These are phyloP conservation scores for Pseudomyrmex cubaensis DNA, from an alignment of 1,140 invertebrate species.

Conservation along the genomic window DNA sequence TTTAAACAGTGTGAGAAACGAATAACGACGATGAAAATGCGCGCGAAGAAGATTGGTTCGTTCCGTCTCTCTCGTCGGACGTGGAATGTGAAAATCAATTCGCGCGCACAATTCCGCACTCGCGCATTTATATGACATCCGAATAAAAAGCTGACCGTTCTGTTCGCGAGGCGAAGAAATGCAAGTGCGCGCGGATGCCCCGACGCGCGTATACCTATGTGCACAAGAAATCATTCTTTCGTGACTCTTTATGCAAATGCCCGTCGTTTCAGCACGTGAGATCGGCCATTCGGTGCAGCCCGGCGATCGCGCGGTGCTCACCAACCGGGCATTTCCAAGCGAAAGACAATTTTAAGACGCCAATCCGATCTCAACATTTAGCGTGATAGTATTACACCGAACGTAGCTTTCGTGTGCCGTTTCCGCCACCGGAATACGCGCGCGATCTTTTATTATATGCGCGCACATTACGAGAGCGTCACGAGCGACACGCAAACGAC, in stretches of 20 bases:
- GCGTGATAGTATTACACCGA: not conserved
- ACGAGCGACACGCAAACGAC: too few relatives aligned
- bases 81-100: conserved; percentile 62
- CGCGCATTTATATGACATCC: conserved; percentile 28
- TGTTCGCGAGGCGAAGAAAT: conserved; percentile 2
- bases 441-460: conserved; percentile 13
- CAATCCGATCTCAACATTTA: conserved; percentile 22
- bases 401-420: not conserved
- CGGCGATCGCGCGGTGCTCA: conserved; percentile 37
- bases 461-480: too few relatives aligned
- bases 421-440: conserved; percentile 4
- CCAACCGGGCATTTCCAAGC: conserved; percentile 47
- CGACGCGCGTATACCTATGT: not conserved
- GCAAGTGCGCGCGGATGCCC: not conserved
- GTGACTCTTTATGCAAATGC: conserved; percentile 70
- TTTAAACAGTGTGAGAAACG: conserved; percentile 20
- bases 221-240: conserved; percentile 62
- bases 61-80: conserved; percentile 2
- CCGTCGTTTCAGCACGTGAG: conserved; percentile 42
- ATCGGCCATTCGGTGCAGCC: conserved; percentile 47
- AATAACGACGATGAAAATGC: conserved; percentile 19
- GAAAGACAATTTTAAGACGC: conserved; percentile 39
- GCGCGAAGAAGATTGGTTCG: conserved; percentile 46
- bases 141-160: conserved; percentile 56
- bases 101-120: conserved; percentile 23